Evolutionary conservation across 2,888 invertebrate species (phyloP), one percentile per base, ranked within the genome.

Genomic region (Xanthostigma xanthostigma): DNA sequence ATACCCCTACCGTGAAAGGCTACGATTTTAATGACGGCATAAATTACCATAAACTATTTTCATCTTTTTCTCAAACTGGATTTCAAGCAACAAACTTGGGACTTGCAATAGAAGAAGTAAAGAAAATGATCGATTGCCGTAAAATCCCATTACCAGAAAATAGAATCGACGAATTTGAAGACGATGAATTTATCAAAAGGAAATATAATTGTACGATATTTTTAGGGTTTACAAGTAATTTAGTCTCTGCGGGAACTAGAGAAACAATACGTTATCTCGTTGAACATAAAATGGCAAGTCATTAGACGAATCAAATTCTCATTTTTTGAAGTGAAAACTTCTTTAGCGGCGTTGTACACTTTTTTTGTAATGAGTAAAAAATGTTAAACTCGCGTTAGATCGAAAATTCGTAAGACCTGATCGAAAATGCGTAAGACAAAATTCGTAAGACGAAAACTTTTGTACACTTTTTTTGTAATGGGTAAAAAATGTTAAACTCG

Each of bases 51-150:
- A 79, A 81, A 59, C 68, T 98, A 48, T 73, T 98, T 41, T 73
- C 84, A 54, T 82, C 84, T 34, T 98, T 86, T 64, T 64, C 74
- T 35, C 72, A 75, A 49, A 85, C 85, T 14, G 98, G 98, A n/a
- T 97, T 98, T 67, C 98, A 98, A 73, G 95, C 97, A 0, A 94
- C 95, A 1, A 93, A 85, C 72, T 87, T 97, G 63, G 95, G 92
- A 0, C 70, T 82, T 59, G 93, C 95, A 0, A 82, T 97, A 0
- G 73, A 82, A 46, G 95, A 96, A 75, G 84, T 96, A 52, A 86
- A 90, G 58, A 84, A 80, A 73, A 97, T 97, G 96, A 72, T 91
- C 45, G 76, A 80, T 63, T 79, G 78, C 59, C 78, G 91, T 55
- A 73, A 77, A 11, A 65, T 79, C 54, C 79, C 84, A 1, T 62